A percentile compares a stretch with the other conserved stretches of the same genome.
phyloP scores from a whole-genome alignment of 2,888 invertebrate genomes.

The Stomorhina lunata region DNA sequence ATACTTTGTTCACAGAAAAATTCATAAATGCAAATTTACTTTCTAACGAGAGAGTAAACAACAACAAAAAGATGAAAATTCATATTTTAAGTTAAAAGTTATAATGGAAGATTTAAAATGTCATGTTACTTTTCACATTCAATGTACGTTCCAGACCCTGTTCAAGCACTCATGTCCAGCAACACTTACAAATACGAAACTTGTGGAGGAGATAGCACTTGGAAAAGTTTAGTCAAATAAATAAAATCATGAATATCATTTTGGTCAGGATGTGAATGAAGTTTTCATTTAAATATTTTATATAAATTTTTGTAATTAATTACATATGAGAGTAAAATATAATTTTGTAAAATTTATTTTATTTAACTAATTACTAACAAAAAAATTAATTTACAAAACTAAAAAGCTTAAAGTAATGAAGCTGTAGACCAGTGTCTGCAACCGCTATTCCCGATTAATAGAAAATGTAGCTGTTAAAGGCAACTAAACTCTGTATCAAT shows the following conservation, averaged over 20 bases:
- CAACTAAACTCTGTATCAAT: too few species aligned
- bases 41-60: not conserved
- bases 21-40: not conserved
- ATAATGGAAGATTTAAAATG: conserved; percentile 49
- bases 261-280: conserved; percentile 14
- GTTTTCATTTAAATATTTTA: not conserved
- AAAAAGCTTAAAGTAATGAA: too few species aligned
- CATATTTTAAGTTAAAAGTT: conserved; percentile 46
- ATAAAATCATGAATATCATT: conserved; percentile 16
- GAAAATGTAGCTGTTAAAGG: too few species aligned
- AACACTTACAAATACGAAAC: not conserved
- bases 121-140: conserved; percentile 36
- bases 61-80: not conserved
- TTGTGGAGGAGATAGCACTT: not conserved
- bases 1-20: not conserved
- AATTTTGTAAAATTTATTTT: too few species aligned
- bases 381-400: too few species aligned
- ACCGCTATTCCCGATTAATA: too few species aligned
- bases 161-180: conserved; percentile 7
- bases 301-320: not conserved
- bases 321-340: too few species aligned
- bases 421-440: too few species aligned
- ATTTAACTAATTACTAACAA: too few species aligned
- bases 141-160: conserved; percentile 21
- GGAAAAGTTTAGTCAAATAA: not conserved